A percentile compares a stretch with the other conserved stretches of the same genome.
Conservation (phyloP, 2,113 vertebrate species). For the Microcebus murinus region DNA sequence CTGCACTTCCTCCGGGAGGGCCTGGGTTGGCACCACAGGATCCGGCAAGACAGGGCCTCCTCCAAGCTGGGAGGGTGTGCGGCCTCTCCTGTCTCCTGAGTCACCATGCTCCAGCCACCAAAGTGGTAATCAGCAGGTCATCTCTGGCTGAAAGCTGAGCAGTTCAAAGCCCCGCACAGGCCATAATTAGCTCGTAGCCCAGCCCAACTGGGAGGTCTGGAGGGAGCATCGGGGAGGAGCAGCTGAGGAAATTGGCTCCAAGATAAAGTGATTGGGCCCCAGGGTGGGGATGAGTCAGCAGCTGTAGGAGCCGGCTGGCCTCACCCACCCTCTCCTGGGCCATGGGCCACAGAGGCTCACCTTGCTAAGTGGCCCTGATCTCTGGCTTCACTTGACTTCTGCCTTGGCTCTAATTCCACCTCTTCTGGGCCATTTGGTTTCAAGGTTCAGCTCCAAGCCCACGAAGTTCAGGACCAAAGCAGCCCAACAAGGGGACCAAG, state of each 20-base stretch:
- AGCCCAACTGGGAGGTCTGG: slow-evolving; percentile 56
- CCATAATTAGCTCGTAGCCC: slow-evolving; percentile 70
- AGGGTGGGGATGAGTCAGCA: slow-evolving; percentile 72
- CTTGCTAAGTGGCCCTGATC: not conserved
- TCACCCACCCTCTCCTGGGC: not conserved
- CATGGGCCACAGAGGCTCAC: not conserved
- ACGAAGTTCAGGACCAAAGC: no score
- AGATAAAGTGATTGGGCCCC: slow-evolving; percentile 34
- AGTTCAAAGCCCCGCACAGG: slow-evolving; percentile 60
- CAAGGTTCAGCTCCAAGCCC: not conserved
- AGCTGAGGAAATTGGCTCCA: slow-evolving; percentile 3
- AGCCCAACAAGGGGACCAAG: no score
- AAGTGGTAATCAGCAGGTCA: slow-evolving; percentile 52
- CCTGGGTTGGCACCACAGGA: not conserved
- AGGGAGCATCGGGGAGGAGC: slow-evolving; percentile 18
- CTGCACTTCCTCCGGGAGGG: not conserved
- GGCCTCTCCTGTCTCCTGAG: not conserved
- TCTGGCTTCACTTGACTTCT: not conserved
- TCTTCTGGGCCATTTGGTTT: not conserved
- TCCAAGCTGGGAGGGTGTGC: not conserved
- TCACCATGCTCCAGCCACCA: not conserved
- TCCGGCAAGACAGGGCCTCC: not conserved
- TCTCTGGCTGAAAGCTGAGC: slow-evolving; percentile 49
- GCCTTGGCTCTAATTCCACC: not conserved
- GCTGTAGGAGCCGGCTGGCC: not conserved